Base-by-base conservation (phyloP, 2,113 vertebrate species). In the Protobothrops flavoviridis region DNA sequence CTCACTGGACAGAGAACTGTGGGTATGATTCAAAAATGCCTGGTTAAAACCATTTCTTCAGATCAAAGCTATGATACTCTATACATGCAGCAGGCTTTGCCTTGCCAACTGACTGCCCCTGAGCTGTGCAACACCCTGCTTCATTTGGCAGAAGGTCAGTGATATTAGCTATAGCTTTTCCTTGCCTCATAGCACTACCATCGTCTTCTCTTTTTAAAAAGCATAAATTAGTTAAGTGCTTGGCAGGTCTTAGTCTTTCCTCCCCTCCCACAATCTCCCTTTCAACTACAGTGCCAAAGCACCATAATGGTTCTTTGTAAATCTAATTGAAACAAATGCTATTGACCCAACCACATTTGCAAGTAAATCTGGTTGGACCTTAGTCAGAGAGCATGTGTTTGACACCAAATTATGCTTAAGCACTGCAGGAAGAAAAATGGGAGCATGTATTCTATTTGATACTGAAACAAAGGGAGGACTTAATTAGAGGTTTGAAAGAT, bases 291-390 rank as follows among this genome's bases (percentile, higher is more conserved):
- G 52, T 1, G 74, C 39, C 91, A 96, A 97, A 97, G 94, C n/a
- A 90, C 94, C 95, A 97, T 94, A 97, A 97, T n/a, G 88, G 87
- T 52, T 96, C 95, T 96, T 96, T 96, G 94, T 95, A 97, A 96
- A 97, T 96, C 95, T 95, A 97, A 97, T 96, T 97, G 96, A 97
- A 97, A 97, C 96, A 97, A 98, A 98, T 94, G 90, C 26, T 94
- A 96, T 94, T 97, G 97, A 97, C 95, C 55, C 93, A 91, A 89
- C 94, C 88, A 93, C 89, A 96, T 97, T 96, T 97, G 95, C 93
- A 98, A 97, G 96, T 96, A 97, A 97, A 97, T 97, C 95, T 96
- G 90, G 92, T 93, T 94, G 90, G 92, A 95, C 94, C 93, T 95
- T 94, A 94, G 94, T 95, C 95, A 95, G 95, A 95, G 89, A 97